Base-by-base conservation (phyloP, 2,888 invertebrate species). In the Cyclophora punctaria region DNA sequence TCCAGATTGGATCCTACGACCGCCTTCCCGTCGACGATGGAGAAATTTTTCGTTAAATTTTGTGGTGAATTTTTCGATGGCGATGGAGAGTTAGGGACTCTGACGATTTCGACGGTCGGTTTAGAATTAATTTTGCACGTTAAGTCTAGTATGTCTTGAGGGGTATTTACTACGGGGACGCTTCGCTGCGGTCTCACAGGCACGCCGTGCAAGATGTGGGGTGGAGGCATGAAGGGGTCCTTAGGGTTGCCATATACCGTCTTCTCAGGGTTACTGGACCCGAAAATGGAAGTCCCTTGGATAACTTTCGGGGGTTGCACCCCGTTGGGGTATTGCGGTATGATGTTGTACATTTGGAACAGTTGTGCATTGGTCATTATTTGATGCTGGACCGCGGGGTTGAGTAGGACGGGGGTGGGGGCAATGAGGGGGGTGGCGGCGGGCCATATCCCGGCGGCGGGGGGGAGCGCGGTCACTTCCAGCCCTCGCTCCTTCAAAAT, bases 241-340 rank as follows among this genome's bases (percentile, higher is more conserved):
- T 93, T 93, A 0, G 94, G 94, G 74, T 94, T 93, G 0, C 93
- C 93, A 61, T 94, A 94, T 0, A 93, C 91, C 0, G 90, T 92
- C 63, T 90, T 91, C 63, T 93, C 92, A 0, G 88, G 86, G 0
- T 85, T 85, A 0, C 72, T 62, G 1, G 90, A 89, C 0, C 91
- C 90, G 73, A 91, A 93, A 46, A 93, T 91, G 3, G 92, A 92
- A 33, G 90, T 91, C 0, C 90, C 92, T 64, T 92, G 93, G 5
- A 90, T 90, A 0, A 91, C 92, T 71, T 83, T 91, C 0, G 90
- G 92, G 5, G 84, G 83, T 48, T 71, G 74, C 0, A 76, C 68
- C 0, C 76, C 80, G 58, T 81, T 80, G 35, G 71, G 63, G 48
- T 71, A 78, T 7, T 59, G 83, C 0, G 80, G 83, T 1, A 83